phyloP scores from a whole-genome alignment of 2,888 invertebrate species.

The Anoncus sp. region DNA sequence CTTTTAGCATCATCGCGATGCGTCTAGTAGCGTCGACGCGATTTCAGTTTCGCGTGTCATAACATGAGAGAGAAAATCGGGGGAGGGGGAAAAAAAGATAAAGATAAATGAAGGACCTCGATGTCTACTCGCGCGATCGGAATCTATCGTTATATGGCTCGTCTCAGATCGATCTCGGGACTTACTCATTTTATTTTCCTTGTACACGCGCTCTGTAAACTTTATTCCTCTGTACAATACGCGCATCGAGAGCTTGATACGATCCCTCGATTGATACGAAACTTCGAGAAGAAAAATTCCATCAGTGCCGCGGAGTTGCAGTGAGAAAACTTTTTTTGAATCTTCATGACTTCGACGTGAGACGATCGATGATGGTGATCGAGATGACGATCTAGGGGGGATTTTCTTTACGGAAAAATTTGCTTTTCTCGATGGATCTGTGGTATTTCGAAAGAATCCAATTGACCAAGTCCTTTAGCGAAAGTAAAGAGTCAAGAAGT shows the following conservation, averaged over 20 bases:
- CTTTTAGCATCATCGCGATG: slow-evolving; percentile 16
- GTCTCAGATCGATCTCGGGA: slow-evolving; percentile 26
- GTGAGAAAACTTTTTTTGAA: neutral
- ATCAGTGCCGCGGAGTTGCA: neutral
- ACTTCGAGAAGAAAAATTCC: slow-evolving; percentile 28
- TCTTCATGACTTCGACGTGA: slow-evolving; percentile 2
- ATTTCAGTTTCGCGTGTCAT: slow-evolving; percentile 57
- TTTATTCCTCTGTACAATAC: neutral
- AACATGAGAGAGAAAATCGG: slow-evolving; percentile 34
- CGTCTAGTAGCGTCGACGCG: slow-evolving; percentile 33
- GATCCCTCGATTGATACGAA: slow-evolving; percentile 9
- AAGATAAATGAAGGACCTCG: slow-evolving; percentile 8
- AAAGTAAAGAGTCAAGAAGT: no score
- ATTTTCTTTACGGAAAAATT: neutral
- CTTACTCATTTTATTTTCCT: slow-evolving; percentile 13
- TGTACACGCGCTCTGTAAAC: neutral
- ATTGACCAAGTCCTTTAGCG: no score
- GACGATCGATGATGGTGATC: slow-evolving; percentile 14
- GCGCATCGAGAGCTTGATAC: slow-evolving; percentile 11
- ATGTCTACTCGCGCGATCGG: slow-evolving; percentile 24
- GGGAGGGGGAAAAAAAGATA: slow-evolving; percentile 4
- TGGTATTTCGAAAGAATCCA: neutral
- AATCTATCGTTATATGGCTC: slow-evolving; percentile 34
- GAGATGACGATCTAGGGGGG: neutral
- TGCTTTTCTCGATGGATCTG: slow-evolving; percentile 5